Evolutionary conservation across 1,140 invertebrate genomes (phyloP).

Genomic region (Halictus rubicundus): DNA sequence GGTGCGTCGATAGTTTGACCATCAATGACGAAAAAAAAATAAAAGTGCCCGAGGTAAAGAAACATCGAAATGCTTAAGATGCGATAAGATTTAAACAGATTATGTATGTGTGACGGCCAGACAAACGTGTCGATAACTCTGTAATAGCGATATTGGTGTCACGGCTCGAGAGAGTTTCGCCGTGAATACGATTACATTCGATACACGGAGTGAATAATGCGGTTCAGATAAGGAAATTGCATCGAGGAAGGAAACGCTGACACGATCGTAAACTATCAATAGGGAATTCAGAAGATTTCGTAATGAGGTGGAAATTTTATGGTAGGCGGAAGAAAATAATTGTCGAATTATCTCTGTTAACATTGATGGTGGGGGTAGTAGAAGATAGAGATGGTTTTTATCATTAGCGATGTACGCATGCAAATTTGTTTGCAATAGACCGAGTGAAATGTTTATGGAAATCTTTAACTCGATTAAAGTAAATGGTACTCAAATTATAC

Average conservation of each 20-base stretch:
- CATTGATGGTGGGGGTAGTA: too few relatives aligned
- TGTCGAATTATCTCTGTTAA: too few relatives aligned
- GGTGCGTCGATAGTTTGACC: not conserved
- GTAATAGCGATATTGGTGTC: not conserved
- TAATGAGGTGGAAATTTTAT: not conserved
- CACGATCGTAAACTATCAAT: not conserved
- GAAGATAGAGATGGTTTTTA: too few relatives aligned
- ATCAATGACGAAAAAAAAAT: not conserved
- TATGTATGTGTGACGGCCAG: not conserved
- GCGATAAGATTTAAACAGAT: not conserved
- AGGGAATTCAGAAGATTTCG: not conserved
- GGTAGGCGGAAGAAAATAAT: too few relatives aligned
- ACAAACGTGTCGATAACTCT: conserved; percentile 17
- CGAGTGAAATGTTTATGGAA: not conserved
- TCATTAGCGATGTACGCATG: too few relatives aligned
- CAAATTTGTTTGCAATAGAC: too few relatives aligned
- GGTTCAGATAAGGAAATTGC: not conserved
- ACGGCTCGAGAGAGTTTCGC: not conserved
- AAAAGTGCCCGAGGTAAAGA: not conserved
- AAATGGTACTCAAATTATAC: not conserved
- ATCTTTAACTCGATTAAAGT: not conserved
- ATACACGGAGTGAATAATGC: not conserved
- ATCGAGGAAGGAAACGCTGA: not conserved
- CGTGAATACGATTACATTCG: conserved; percentile 8
- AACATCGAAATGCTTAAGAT: not conserved